Percentiles rank a stretch among this genome's conserved stretches.
Evolutionary conservation across 2,113 vertebrate species (phyloP).

Genomic region (Paratilapia polleni): DNA sequence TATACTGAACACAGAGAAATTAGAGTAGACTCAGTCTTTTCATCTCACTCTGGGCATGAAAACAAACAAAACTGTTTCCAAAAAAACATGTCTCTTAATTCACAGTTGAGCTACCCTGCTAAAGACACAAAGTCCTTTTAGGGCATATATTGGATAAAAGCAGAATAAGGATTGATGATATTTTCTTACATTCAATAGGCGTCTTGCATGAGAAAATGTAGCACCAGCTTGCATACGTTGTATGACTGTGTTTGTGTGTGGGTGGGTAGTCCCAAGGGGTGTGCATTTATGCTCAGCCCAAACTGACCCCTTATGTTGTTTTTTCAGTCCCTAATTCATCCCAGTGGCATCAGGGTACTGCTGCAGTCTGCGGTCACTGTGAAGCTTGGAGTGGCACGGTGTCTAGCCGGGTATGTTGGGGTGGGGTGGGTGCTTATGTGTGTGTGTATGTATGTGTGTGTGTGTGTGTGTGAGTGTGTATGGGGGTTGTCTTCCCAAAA

Average conservation of each 20-base stretch:
- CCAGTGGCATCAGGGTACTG: constrained; percentile 52
- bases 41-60: background rate
- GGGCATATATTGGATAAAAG: background rate
- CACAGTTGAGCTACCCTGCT: background rate
- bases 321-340: constrained; percentile 54
- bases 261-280: constrained; percentile 58
- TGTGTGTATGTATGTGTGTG: background rate
- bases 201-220: background rate
- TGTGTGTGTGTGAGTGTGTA: constrained; percentile 6
- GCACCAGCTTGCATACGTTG: constrained; percentile 17
- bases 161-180: background rate
- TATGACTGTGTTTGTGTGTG: constrained; percentile 1
- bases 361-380: constrained; percentile 22
- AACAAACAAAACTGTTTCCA: background rate
- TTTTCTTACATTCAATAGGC: background rate
- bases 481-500: constrained; percentile 8
- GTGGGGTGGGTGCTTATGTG: background rate
- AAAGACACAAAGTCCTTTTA: background rate
- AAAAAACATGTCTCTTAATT: background rate
- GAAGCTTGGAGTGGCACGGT: constrained; percentile 4
- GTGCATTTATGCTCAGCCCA: constrained; percentile 40
- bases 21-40: background rate
- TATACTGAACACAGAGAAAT: background rate
- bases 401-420: constrained; percentile 13
- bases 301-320: constrained; percentile 64